Conservation (phyloP, 2,888 invertebrate genomes). For the Mesorhabditis belari region DNA sequence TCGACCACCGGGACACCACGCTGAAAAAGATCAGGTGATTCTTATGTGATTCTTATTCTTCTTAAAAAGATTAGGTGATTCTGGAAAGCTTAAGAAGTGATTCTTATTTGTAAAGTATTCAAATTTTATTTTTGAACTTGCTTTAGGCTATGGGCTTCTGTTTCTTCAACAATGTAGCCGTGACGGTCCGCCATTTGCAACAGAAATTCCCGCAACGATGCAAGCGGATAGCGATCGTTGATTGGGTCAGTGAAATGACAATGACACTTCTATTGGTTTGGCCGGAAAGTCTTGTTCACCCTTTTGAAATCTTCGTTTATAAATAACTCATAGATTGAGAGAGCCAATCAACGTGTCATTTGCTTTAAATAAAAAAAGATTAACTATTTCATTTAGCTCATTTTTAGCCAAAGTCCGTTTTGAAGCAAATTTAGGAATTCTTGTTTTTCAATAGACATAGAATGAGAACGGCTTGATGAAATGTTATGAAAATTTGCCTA, state of each 20-base stretch:
- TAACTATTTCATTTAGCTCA: too few species aligned
- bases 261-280: not conserved
- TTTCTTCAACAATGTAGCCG: conserved; percentile 95
- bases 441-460: too few species aligned
- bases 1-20: conserved; percentile 82
- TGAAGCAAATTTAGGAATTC: too few species aligned
- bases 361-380: too few species aligned
- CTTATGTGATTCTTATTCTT: not conserved
- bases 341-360: not conserved
- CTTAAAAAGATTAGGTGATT: too few species aligned
- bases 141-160: conserved; percentile 72
- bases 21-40: conserved; percentile 73
- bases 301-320: too few species aligned
- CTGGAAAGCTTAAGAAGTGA: not conserved
- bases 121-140: conserved; percentile 1
- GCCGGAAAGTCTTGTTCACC: too few species aligned
- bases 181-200: conserved; percentile 82
- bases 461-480: too few species aligned
- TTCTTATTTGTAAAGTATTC: not conserved
- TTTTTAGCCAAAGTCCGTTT: not conserved
- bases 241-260: conserved; percentile 66
- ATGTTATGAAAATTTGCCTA: too few species aligned
- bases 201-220: conserved; percentile 52
- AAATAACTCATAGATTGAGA: not conserved
- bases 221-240: conserved; percentile 84